Base-by-base conservation (phyloP, 2,113 vertebrate genomes). In the Chionodraco myersi region DNA sequence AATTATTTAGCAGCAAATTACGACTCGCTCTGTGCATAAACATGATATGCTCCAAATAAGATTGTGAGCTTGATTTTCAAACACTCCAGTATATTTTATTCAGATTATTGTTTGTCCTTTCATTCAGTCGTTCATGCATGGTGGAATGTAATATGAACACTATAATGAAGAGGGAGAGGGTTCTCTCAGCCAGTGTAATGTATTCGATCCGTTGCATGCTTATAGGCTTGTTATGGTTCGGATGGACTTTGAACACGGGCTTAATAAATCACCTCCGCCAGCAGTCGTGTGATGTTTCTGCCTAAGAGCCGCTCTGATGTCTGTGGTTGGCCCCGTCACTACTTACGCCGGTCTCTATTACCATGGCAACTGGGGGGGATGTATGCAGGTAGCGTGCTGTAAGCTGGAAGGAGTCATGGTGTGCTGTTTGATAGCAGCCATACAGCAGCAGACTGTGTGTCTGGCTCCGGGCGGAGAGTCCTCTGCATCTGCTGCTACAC, bases 1-100 rank as follows among this genome's bases (percentile, higher is more conserved):
- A 96, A 96, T 96, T 97, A 97, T 97, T 97, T 96, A 96, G 96
- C 93, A 95, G 95, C 93, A 97, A 96, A 97, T 96, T 95, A 96
- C 84, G 56, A 89, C 89, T 92, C 92, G 91, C 63, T 58, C 72
- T 81, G 73, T 73, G 90, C 92, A 90, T 84, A 93, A 93, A 91
- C 77, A 89, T 69, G 36, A 89, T 85, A 79, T 45, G 88, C 87
- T 92, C 61, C 89, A 92, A 96, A 94, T 85, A 90, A 92, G 92
- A 90, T 84, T 61, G 83, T 76, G 87, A 79, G 72, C 69, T 84
- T 79, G 81, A 89, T 93, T 91, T 93, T 60, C 45, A 51, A 72
- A 49, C 88, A 88, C 87, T 72, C 76, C 81, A 57, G 34, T 80
- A 76, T 64, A 53, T 77, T 89, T 77, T 82, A 90, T 84, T 52